Base-by-base conservation (phyloP, 2,113 vertebrate genomes). In the Anthoscopus minutus region DNA sequence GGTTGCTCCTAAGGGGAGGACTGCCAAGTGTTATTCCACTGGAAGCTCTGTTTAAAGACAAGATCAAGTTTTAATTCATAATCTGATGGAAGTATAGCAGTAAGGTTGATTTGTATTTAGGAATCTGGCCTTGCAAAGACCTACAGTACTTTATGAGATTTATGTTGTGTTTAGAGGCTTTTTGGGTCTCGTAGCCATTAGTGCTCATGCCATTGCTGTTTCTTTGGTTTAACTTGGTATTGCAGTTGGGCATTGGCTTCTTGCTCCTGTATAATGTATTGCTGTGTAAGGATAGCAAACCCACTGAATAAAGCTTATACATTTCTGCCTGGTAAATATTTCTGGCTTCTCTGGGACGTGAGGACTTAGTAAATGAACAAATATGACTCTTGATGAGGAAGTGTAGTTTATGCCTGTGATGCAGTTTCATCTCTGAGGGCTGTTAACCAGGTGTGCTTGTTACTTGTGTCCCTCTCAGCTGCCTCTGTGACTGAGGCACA, bases 291-390 rank as follows among this genome's bases (percentile, higher is more conserved):
- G 56, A 78, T 60, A 86, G 69, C 72, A 78, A 89, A 56, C 11
- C 21, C 30, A 48, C 50, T 92, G 88, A 80, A 69, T 84, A 84
- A 91, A 82, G 23, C 45, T 79, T 81, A 87, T 28, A 92, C 35
- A 80, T 94, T 92, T 85, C 78, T 84, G 66, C 56, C 40, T 61
- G 81, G 76, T 76, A 92, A 88, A 90, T 94, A 96, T 88, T 95
- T 96, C 88, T 96, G 95, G 83, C 83, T 95, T 92, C 76, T 78
- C 88, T 86, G 65, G 40, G 1, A 66, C 0, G 3, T 38, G 51
- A 93, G 35, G 44, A 66, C n/a, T 88, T 86, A 11, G 45, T 96
- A 92, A 96, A 93, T 95, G 85, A 92, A 95, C 93, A 96, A 96
- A 74, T 66, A 24, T 71, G 56, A 86, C 90, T 94, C 88, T 96